Evolutionary conservation across 2,797 vertebrate genomes (phyloP).

Genomic region (Petrocephalus sullivani): DNA sequence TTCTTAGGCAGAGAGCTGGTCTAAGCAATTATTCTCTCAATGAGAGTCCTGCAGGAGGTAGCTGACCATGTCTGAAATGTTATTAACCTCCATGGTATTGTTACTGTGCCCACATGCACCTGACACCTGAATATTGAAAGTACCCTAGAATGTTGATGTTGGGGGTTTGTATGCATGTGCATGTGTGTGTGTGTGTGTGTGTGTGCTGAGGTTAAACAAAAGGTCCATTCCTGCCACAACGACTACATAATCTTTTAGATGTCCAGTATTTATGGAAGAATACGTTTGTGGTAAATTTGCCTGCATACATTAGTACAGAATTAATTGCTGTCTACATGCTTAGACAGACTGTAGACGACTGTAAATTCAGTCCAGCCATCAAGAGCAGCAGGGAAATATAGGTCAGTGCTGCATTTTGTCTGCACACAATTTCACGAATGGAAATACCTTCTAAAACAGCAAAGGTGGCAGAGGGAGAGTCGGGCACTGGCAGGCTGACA

Average conservation of each 20-base stretch:
- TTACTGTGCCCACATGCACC: neutral
- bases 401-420: neutral
- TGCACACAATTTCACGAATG: neutral
- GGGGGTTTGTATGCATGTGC: neutral
- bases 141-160: neutral
- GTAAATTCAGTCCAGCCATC: neutral
- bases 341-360: neutral
- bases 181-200: neutral
- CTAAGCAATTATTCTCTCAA: neutral
- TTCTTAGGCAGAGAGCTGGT: neutral
- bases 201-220: neutral
- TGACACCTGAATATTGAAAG: neutral
- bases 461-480: neutral
- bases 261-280: neutral
- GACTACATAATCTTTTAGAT: neutral
- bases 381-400: neutral
- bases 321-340: neutral
- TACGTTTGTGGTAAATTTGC: neutral
- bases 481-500: neutral
- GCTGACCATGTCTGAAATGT: conserved; percentile 18
- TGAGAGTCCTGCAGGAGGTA: neutral
- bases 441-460: neutral
- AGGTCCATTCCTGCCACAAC: neutral
- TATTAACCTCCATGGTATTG: neutral
- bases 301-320: neutral